These are phyloP conservation scores for Lonchura striata DNA, from an alignment of 2,113 vertebrate species.

Conservation along the genomic window DNA sequence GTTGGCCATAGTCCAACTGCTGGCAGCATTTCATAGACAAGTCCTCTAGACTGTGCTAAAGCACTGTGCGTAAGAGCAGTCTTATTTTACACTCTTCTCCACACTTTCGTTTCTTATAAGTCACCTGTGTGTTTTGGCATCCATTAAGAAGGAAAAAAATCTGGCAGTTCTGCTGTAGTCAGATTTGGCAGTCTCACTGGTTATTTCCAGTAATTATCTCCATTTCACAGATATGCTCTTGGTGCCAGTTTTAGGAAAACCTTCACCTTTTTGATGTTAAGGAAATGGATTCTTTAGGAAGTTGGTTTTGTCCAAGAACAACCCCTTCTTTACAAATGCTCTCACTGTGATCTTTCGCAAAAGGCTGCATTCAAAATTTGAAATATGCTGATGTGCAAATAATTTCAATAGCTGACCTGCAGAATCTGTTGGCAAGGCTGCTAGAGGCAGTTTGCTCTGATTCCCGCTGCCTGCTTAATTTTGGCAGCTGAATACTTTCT, in stretches of 20 bases:
- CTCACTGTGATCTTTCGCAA: neutral
- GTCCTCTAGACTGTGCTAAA: slow-evolving; percentile 17
- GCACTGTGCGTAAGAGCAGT: neutral
- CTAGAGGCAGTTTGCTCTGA: neutral
- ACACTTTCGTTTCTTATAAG: slow-evolving; percentile 27
- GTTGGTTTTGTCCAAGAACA: neutral
- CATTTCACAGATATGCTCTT: neutral
- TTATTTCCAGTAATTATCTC: slow-evolving; percentile 69
- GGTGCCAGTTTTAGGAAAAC: slow-evolving; percentile 19
- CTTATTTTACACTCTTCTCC: neutral
- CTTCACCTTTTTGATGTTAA: neutral
- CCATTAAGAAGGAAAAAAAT: neutral
- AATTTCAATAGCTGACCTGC: slow-evolving; percentile 34
- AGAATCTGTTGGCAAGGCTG: slow-evolving; percentile 8
- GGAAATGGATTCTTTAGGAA: slow-evolving; percentile 49
- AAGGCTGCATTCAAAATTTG: neutral
- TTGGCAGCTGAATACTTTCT: neutral
- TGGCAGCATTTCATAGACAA: slow-evolving; percentile 24
- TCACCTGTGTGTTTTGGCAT: slow-evolving; percentile 73
- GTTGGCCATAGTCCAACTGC: neutral
- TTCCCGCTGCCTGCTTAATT: slow-evolving; percentile 5
- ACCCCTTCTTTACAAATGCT: neutral
- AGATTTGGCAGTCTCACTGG: slow-evolving; percentile 26
- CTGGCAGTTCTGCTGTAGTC: slow-evolving; percentile 12
- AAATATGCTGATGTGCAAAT: slow-evolving; percentile 39